Evolutionary conservation across 2,888 invertebrate species (phyloP).

Genomic region (Drosophila subsilvestris): DNA sequence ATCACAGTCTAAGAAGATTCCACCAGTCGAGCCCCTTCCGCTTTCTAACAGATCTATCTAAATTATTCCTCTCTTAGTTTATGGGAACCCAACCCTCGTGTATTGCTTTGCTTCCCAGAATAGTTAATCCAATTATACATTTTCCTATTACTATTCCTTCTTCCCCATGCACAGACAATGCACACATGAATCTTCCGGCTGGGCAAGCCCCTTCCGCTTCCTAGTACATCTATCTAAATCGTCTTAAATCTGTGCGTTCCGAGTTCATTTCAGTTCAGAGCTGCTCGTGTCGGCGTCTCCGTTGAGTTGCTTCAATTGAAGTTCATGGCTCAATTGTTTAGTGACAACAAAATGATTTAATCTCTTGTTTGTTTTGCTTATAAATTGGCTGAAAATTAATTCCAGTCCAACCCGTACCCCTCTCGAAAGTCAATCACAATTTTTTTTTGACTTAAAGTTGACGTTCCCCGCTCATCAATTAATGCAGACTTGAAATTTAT

Average conservation of each 20-base stretch:
- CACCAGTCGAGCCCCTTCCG: no score
- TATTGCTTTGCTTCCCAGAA: neutral
- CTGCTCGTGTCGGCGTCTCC: conserved; percentile 21
- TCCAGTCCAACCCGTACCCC: conserved; percentile 4
- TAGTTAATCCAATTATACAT: neutral
- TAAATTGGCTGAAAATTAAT: conserved; percentile 36
- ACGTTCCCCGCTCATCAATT: conserved; percentile 17
- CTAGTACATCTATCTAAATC: conserved; percentile 32
- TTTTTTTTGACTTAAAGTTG: conserved; percentile 2
- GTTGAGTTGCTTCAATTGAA: conserved; percentile 58
- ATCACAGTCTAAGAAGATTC: no score
- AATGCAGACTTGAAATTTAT: conserved; percentile 12
- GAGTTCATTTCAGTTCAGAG: conserved; percentile 30
- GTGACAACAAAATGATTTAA: conserved; percentile 36
- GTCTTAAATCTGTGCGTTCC: conserved; percentile 3
- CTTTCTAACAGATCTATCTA: no score
- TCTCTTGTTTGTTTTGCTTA: conserved; percentile 41
- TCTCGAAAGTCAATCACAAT: conserved; percentile 3
- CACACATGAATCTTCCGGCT: conserved; percentile 17
- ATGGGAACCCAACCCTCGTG: neutral
- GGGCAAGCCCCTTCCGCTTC: conserved; percentile 32
- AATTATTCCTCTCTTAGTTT: no score
- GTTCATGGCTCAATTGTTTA: conserved; percentile 75
- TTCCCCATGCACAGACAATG: neutral
- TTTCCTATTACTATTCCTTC: neutral